A percentile compares a stretch with the other conserved stretches of the same genome.
Conservation (phyloP, 1,140 invertebrate genomes). For the Drosophila sproati region DNA sequence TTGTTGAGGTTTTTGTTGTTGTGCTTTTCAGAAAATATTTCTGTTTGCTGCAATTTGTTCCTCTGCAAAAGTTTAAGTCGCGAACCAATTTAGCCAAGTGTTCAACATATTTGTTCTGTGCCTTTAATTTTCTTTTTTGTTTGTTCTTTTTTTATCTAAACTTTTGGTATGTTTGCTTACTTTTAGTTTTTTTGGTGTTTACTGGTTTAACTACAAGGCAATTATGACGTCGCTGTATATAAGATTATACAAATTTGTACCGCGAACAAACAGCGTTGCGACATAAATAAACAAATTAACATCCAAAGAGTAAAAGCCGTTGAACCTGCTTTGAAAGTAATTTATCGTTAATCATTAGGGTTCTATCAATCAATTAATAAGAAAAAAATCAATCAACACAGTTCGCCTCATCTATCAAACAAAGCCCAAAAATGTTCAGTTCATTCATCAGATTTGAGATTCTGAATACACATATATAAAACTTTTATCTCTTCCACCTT, state of each 20-base stretch:
- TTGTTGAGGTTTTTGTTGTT: slow-evolving; percentile 16
- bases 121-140: slow-evolving; percentile 9
- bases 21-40: slow-evolving; percentile 59
- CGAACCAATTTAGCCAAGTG: slow-evolving; percentile 37
- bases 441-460: neutral
- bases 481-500: neutral
- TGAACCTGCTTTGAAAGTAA: neutral
- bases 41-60: slow-evolving; percentile 16
- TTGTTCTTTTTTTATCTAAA: slow-evolving; percentile 18
- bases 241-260: slow-evolving; percentile 16
- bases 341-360: neutral
- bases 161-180: slow-evolving; percentile 31
- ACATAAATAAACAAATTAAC: neutral
- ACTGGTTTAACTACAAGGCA: slow-evolving; percentile 35
- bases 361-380: neutral
- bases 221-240: slow-evolving; percentile 22
- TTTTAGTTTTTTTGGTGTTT: slow-evolving; percentile 24
- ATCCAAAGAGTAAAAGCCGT: neutral
- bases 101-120: slow-evolving; percentile 50
- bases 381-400: neutral
- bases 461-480: neutral
- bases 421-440: neutral
- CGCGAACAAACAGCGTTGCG: neutral
- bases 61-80: slow-evolving; percentile 26
- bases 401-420: neutral